These are phyloP conservation scores for Hedya salicella DNA, from an alignment of 2,888 invertebrate genomes.

Conservation along the genomic window DNA sequence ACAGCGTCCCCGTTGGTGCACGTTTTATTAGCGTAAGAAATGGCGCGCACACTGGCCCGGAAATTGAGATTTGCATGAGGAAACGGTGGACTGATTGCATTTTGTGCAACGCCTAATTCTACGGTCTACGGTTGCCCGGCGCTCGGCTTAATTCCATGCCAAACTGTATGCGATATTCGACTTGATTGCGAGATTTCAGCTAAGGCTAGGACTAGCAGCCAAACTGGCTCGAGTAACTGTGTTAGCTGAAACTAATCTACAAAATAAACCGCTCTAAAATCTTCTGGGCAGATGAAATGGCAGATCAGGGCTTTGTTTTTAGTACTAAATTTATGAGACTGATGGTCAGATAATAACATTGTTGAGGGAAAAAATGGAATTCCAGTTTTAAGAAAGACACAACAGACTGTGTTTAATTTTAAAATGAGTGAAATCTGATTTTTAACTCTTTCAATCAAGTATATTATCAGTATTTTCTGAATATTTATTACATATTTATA, in stretches of 20 bases:
- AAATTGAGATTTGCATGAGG: slow-evolving; percentile 82
- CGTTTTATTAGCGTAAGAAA: slow-evolving; percentile 85
- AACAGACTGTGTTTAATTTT: too few relatives aligned
- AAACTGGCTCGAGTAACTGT: background rate
- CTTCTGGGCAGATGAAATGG: background rate
- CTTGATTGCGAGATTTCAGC: slow-evolving; percentile 49
- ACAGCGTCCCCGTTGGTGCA: slow-evolving; percentile 83
- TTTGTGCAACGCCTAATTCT: slow-evolving; percentile 72
- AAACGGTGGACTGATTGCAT: slow-evolving; percentile 81
- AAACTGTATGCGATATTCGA: slow-evolving; percentile 64
- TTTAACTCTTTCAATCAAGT: too few relatives aligned
- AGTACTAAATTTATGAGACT: too few relatives aligned
- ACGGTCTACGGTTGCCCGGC: slow-evolving; percentile 26
- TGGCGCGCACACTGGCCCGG: slow-evolving; percentile 81
- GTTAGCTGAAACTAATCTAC: slow-evolving; percentile 3
- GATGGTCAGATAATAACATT: too few relatives aligned
- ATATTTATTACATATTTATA: too few relatives aligned
- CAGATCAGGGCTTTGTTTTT: background rate
- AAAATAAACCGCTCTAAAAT: background rate
- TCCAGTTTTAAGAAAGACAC: too few relatives aligned
- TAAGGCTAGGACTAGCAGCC: slow-evolving; percentile 32
- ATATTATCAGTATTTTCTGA: too few relatives aligned
- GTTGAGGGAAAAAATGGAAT: too few relatives aligned
- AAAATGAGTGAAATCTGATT: too few relatives aligned
- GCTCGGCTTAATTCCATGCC: slow-evolving; percentile 16